Evolutionary conservation across 2,113 vertebrate genomes (phyloP), one percentile per base, ranked within the genome.

Genomic region (Hystrix brachyura): DNA sequence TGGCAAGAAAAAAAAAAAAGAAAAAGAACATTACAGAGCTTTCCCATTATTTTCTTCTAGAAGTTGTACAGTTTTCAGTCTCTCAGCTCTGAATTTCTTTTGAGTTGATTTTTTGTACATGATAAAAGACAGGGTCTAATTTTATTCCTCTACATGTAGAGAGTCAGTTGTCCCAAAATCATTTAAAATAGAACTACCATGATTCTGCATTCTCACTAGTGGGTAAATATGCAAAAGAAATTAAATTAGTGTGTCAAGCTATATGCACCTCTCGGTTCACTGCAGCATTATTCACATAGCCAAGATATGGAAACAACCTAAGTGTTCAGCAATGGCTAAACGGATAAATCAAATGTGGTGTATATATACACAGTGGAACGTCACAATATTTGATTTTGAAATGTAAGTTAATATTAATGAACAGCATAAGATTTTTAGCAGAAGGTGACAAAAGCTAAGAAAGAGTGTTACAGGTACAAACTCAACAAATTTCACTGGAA

Each of bases 401-500:
- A 78, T 43, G 25, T 76, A 76, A 27, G 23, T 76, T 51, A 48
- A 84, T 32, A 81, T 74, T 91, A 57, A 84, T 72, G n/a, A 91
- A 83, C n/a, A 29, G 13, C 19, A 80, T 53, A 4, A 23, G 1
- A 83, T 38, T 72, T 97, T 97, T 92, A 94, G 78, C 48, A 94
- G 89, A 80, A 64, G 17, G 71, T 29, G 32, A 72, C 46, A 94
- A 82, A 46, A 80, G 59, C 19, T 87, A 95, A 91, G 69, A 97
- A 94, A 89, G 43, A 53, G 0, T 72, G 15, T 79, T 85, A 51
- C 7, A 92, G 27, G 71, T 46, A 87, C 3, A 86, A 18, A 89
- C 1, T 79, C 62, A 62, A 27, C 46, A 89, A 67, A 34, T 60
- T 97, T 83, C 60, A 85, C 32, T 69, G 38, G 92, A 94, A 92